Conservation (phyloP, 2,888 invertebrate genomes). For the Cheilosia pagana region DNA sequence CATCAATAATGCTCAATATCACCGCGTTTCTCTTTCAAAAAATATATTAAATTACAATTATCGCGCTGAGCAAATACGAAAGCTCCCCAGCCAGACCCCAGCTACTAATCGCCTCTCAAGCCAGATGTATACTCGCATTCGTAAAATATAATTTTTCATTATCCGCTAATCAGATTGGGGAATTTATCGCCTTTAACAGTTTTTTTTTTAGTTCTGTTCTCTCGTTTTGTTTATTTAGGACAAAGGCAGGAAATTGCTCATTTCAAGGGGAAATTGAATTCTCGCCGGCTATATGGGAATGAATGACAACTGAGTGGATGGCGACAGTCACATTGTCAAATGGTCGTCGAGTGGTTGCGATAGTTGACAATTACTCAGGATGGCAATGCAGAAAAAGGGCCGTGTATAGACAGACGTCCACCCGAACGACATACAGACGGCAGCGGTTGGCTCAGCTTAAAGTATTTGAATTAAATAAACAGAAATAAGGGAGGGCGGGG, state of each 20-base stretch:
- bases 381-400: conserved; percentile 42
- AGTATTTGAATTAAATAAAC: conserved; percentile 73
- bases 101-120: conserved; percentile 38
- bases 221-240: conserved; percentile 70
- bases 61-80: conserved; percentile 60
- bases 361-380: conserved; percentile 44
- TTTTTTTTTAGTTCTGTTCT: conserved; percentile 17
- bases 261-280: conserved; percentile 74
- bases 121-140: conserved; percentile 34
- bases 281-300: conserved; percentile 47
- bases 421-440: conserved; percentile 11
- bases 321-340: conserved; percentile 71
- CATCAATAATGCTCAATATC: conserved; percentile 61
- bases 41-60: conserved; percentile 70
- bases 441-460: conserved; percentile 64
- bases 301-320: conserved; percentile 37
- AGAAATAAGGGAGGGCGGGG: conserved; percentile 5
- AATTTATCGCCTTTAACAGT: conserved; percentile 63
- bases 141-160: conserved; percentile 73
- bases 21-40: conserved; percentile 53
- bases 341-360: conserved; percentile 69
- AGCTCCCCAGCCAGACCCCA: conserved; percentile 21
- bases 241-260: conserved; percentile 73
- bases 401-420: conserved; percentile 10
- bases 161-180: conserved; percentile 51